These are phyloP conservation scores for Leptinotarsa peninsularis DNA, from an alignment of 2,888 invertebrate species.

Conservation along the genomic window DNA sequence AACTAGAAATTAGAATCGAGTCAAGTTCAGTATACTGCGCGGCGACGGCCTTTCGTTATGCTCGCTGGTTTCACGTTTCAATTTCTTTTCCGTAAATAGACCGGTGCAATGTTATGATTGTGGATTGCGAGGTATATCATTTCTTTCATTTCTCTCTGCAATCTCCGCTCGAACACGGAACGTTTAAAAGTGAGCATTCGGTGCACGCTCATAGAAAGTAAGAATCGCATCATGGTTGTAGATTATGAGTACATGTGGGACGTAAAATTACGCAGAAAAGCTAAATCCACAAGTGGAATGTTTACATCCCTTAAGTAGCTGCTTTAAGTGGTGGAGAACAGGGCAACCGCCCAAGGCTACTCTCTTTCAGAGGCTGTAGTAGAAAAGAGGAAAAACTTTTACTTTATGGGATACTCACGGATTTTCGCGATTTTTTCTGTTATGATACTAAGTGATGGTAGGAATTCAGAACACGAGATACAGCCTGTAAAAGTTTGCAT, in stretches of 20 bases:
- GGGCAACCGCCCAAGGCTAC: no score
- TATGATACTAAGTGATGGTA: no score
- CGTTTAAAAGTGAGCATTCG: slow-evolving; percentile 18
- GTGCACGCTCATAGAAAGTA: slow-evolving; percentile 22
- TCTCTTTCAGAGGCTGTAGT: no score
- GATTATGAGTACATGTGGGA: background rate
- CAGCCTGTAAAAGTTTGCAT: no score
- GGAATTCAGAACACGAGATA: no score
- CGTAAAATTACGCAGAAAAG: no score
- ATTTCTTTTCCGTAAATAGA: slow-evolving; percentile 58
- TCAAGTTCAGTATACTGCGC: slow-evolving; percentile 51
- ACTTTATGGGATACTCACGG: no score
- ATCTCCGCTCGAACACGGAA: slow-evolving; percentile 21
- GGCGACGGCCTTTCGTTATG: slow-evolving; percentile 51
- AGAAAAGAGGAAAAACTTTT: no score
- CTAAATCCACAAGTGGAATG: no score
- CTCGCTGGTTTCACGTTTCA: slow-evolving; percentile 54
- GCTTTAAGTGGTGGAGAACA: no score
- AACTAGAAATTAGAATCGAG: slow-evolving; percentile 53
- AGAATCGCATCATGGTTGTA: slow-evolving; percentile 1
- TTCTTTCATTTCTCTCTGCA: slow-evolving; percentile 43
- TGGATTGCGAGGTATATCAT: slow-evolving; percentile 29
- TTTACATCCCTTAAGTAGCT: no score
- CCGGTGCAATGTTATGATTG: slow-evolving; percentile 43
- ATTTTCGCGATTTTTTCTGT: no score